These are phyloP conservation scores for Rhipidura dahli DNA, from an alignment of 2,113 vertebrate genomes.

Conservation along the genomic window DNA sequence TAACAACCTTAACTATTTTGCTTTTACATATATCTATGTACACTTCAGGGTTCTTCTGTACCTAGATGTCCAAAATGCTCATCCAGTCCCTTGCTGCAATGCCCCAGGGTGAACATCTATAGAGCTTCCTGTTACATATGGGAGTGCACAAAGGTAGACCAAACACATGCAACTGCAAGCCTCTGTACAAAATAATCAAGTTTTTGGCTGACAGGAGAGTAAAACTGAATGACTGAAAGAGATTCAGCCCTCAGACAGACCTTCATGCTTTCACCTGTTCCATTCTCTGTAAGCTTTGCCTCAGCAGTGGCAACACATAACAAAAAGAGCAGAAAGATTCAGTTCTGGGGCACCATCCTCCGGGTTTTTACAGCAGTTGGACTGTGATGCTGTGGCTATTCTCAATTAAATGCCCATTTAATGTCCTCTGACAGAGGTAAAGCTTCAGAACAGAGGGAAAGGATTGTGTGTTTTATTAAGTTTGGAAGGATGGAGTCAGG, in stretches of 20 bases:
- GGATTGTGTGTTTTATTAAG: not conserved
- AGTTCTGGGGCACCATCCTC: not conserved
- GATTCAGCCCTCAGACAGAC: not conserved
- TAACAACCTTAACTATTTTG: not conserved
- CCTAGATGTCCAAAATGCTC: not conserved
- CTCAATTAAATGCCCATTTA: not conserved
- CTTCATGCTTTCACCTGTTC: accelerated
- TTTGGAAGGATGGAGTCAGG: not conserved
- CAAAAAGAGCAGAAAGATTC: not conserved
- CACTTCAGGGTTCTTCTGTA: not conserved
- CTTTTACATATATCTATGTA: not conserved
- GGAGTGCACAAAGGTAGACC: not conserved
- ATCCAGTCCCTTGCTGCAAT: not conserved
- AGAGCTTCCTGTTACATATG: not conserved
- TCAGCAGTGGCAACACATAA: not conserved
- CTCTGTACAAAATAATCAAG: not conserved
- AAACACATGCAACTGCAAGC: not conserved
- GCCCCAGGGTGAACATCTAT: too few species aligned
- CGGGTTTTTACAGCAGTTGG: not conserved
- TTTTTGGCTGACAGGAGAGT: not conserved
- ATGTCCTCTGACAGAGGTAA: not conserved
- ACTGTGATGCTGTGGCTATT: not conserved
- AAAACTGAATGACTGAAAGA: not conserved
- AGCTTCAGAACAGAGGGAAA: not conserved
- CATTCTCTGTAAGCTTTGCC: not conserved